phyloP scores from a whole-genome alignment of 2,888 invertebrate genomes.

The Drosophila monieri region DNA sequence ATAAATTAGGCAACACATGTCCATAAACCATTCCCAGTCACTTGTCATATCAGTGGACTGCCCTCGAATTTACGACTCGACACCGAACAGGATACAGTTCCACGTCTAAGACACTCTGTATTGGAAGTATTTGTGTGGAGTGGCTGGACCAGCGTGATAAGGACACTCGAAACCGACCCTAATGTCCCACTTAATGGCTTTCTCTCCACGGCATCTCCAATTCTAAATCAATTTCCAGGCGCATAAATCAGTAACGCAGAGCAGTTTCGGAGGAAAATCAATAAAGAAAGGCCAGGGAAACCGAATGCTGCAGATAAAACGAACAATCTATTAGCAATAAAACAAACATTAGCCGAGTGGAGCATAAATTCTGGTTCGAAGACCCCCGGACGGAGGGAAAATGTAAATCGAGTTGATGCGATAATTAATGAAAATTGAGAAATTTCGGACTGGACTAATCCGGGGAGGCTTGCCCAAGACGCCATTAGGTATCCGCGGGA shows the following conservation, averaged over 20 bases:
- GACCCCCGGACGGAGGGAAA: conserved; percentile 14
- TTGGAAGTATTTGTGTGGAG: conserved; percentile 15
- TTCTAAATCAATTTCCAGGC: conserved; percentile 63
- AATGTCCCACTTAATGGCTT: conserved; percentile 35
- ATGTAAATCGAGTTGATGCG: conserved; percentile 29
- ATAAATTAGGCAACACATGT: conserved; percentile 75
- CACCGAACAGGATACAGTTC: conserved; percentile 26
- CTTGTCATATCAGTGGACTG: conserved; percentile 69
- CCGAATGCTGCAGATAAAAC: conserved; percentile 52
- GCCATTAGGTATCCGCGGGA: conserved; percentile 5
- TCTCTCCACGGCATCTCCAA: conserved; percentile 26
- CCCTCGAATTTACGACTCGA: conserved; percentile 56
- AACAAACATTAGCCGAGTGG: conserved; percentile 48
- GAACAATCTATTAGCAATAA: conserved; percentile 63
- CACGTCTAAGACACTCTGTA: neutral
- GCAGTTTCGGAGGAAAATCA: conserved; percentile 38
- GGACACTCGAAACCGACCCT: conserved; percentile 34
- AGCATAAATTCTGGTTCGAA: conserved; percentile 33
- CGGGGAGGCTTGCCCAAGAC: neutral
- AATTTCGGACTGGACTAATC: conserved; percentile 1
- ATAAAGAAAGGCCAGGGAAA: conserved; percentile 38
- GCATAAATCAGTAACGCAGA: conserved; percentile 54
- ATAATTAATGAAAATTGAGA: conserved; percentile 42
- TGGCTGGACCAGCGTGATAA: conserved; percentile 29
- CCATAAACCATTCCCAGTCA: conserved; percentile 65